Conservation (phyloP, 2,113 vertebrate genomes). For the Raja brachyura region DNA sequence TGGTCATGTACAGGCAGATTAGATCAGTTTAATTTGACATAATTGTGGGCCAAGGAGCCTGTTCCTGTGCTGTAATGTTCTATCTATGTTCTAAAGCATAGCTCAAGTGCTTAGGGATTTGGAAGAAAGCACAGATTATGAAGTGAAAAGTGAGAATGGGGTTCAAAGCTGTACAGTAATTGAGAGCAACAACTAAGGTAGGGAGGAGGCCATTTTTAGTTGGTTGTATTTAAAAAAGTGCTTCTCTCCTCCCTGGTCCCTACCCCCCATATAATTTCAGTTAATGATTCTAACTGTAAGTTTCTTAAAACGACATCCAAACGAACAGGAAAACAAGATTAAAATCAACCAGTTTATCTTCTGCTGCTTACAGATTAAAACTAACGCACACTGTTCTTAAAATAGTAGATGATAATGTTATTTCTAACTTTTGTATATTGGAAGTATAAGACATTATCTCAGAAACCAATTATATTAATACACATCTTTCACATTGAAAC, state of each 20-base stretch:
- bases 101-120: background rate
- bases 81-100: background rate
- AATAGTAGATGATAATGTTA: background rate
- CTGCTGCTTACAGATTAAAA: background rate
- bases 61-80: too few relatives aligned
- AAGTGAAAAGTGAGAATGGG: background rate
- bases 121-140: background rate
- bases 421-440: background rate
- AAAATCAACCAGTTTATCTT: background rate
- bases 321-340: background rate
- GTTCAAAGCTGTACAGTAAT: background rate
- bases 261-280: background rate
- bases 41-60: too few relatives aligned
- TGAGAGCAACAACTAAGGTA: background rate
- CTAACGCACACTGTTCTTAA: background rate
- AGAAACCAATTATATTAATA: constrained; percentile 18
- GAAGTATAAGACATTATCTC: background rate
- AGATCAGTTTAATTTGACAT: too few relatives aligned
- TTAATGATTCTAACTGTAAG: background rate
- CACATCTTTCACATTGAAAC: background rate
- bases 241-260: background rate
- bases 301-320: background rate
- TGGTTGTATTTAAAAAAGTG: background rate
- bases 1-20: too few relatives aligned
- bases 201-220: too few relatives aligned